A percentile compares a stretch with the other conserved stretches of the same genome.
Evolutionary conservation across 2,797 vertebrate genomes (phyloP).

Genomic region (Melopsittacus undulatus): DNA sequence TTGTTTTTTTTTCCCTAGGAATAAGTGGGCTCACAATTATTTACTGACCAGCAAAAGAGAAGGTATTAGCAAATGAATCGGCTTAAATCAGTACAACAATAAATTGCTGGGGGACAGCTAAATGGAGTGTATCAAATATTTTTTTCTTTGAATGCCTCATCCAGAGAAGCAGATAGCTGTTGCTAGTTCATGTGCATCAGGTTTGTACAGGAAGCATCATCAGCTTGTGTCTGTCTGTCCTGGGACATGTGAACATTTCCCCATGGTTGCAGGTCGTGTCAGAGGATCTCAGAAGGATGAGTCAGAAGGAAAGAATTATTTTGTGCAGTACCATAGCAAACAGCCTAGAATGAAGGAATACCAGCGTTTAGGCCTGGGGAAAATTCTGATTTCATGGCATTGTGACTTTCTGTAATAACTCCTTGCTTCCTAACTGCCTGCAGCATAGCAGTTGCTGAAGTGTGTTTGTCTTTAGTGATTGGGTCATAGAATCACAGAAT

Average conservation of each 20-base stretch:
- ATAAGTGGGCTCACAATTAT: not conserved
- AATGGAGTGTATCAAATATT: not conserved
- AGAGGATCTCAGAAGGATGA: not conserved
- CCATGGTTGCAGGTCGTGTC: not conserved
- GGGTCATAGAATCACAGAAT: no score
- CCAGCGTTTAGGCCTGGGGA: not conserved
- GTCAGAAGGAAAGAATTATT: not conserved
- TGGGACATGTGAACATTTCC: not conserved
- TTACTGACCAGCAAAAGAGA: not conserved
- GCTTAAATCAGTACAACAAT: not conserved
- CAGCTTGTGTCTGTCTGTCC: not conserved
- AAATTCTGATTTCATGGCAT: not conserved
- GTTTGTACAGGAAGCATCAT: not conserved
- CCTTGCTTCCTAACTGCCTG: not conserved
- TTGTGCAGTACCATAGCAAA: not conserved
- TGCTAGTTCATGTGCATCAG: accelerated
- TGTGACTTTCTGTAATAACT: not conserved
- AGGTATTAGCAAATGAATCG: not conserved
- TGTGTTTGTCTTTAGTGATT: not conserved
- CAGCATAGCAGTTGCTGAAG: not conserved
- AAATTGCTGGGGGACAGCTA: not conserved
- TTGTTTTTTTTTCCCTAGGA: accelerated
- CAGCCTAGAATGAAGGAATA: not conserved
- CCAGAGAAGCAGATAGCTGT: not conserved
- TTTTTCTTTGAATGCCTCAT: not conserved